These are phyloP conservation scores for Biston betularia DNA, from an alignment of 2,888 invertebrate genomes.

Conservation along the genomic window DNA sequence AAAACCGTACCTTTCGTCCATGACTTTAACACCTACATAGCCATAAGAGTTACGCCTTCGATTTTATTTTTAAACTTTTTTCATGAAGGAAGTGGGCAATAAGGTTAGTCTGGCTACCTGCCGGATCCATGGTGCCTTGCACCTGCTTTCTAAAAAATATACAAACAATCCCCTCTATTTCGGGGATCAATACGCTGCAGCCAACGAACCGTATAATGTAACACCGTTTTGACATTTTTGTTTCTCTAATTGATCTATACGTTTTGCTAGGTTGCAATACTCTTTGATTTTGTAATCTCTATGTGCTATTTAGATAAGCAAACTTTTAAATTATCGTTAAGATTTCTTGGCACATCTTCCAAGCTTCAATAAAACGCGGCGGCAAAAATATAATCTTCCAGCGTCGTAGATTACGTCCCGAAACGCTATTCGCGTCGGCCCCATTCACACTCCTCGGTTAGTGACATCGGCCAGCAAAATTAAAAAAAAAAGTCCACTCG, in stretches of 20 bases:
- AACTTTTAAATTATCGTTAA: constrained; percentile 36
- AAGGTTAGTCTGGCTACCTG: constrained; percentile 72
- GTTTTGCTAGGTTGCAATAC: constrained; percentile 41
- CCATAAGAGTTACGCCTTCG: constrained; percentile 62
- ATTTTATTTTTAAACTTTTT: constrained; percentile 64
- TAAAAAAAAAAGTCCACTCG: constrained; percentile 63
- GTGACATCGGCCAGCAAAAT: constrained; percentile 73
- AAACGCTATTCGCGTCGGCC: constrained; percentile 67
- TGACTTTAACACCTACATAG: constrained; percentile 62
- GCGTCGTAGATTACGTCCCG: constrained; percentile 35
- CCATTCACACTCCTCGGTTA: constrained; percentile 75
- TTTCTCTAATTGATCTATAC: constrained; percentile 10
- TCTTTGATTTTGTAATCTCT: constrained; percentile 2
- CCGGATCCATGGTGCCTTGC: constrained; percentile 57
- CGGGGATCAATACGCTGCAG: constrained; percentile 61
- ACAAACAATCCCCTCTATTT: constrained; percentile 72
- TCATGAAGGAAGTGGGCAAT: constrained; percentile 76
- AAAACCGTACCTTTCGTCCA: constrained; percentile 54
- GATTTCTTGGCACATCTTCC: constrained; percentile 38
- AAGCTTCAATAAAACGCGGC: constrained; percentile 29
- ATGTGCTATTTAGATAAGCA: constrained; percentile 1
- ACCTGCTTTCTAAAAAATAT: constrained; percentile 79
- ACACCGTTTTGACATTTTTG: constrained; percentile 27
- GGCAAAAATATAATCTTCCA: constrained; percentile 37
- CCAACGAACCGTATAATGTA: constrained; percentile 67